Conservation (phyloP, 2,888 invertebrate species). For the Biston betularia region DNA sequence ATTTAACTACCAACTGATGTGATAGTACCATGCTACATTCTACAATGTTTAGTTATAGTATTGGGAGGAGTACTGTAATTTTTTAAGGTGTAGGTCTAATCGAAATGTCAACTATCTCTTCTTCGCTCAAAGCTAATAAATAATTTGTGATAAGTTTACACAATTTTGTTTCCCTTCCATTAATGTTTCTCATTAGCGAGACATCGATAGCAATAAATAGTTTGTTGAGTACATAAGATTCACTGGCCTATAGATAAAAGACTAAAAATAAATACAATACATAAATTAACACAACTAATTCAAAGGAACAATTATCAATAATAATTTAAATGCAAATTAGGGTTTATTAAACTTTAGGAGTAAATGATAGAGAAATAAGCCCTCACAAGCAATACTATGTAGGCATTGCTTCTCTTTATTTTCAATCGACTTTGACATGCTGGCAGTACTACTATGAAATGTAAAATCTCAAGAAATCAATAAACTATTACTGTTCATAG, state of each 20-base stretch:
- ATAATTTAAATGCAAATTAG: background rate
- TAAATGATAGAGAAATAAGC: background rate
- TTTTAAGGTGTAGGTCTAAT: too few species aligned
- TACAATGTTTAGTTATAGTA: too few species aligned
- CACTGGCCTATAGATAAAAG: background rate
- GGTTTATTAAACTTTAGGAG: background rate
- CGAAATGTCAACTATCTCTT: too few species aligned
- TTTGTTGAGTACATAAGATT: background rate
- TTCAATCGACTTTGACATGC: background rate
- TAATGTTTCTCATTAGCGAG: too few species aligned
- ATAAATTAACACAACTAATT: background rate
- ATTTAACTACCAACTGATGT: too few species aligned
- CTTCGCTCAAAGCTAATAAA: too few species aligned
- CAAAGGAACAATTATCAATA: background rate
- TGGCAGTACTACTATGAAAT: background rate
- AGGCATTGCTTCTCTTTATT: background rate
- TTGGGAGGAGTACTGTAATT: too few species aligned
- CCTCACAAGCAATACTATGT: background rate
- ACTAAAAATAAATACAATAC: background rate
- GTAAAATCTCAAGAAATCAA: constrained; percentile 22
- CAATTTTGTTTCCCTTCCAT: too few species aligned
- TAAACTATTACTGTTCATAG: constrained; percentile 28
- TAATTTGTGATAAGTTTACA: too few species aligned
- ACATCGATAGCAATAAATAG: background rate
- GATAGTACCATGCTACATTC: too few species aligned